Conservation (phyloP, 2,888 invertebrate genomes). For the Drosophila paramelanica region DNA sequence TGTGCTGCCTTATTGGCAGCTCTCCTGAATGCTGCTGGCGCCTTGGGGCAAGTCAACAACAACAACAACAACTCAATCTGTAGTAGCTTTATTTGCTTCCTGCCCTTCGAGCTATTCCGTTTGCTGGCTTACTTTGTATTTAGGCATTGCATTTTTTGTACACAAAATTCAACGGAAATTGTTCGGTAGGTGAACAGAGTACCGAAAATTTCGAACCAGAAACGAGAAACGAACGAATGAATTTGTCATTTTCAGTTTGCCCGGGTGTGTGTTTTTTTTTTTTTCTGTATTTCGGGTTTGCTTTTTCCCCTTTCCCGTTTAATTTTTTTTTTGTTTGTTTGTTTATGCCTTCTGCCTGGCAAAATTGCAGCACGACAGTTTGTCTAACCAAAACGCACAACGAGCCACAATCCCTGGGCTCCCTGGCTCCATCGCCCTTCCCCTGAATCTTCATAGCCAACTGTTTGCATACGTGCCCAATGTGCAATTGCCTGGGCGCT, state of each 20-base stretch:
- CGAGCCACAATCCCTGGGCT: neutral
- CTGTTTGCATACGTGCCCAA: constrained; percentile 79
- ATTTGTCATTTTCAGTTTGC: constrained; percentile 55
- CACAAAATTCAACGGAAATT: constrained; percentile 73
- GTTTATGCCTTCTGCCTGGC: constrained; percentile 50
- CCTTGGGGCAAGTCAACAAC: constrained; percentile 22
- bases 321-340: constrained; percentile 38
- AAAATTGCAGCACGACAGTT: constrained; percentile 72
- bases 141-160: constrained; percentile 59
- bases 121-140: constrained; percentile 79
- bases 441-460: constrained; percentile 18
- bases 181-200: constrained; percentile 46
- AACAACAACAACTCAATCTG: constrained; percentile 46
- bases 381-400: constrained; percentile 52
- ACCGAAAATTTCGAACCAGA: constrained; percentile 46
- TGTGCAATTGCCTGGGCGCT: constrained; percentile 75
- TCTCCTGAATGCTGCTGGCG: constrained; percentile 18
- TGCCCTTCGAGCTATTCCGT: constrained; percentile 56
- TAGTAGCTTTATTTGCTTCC: constrained; percentile 35
- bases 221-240: constrained; percentile 58
- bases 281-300: neutral
- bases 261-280: constrained; percentile 6
- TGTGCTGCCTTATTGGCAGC: constrained; percentile 19
- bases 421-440: neutral
- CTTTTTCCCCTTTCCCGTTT: constrained; percentile 34